Conservation (phyloP, 2,113 vertebrate species). For the Emydura subglobosa region DNA sequence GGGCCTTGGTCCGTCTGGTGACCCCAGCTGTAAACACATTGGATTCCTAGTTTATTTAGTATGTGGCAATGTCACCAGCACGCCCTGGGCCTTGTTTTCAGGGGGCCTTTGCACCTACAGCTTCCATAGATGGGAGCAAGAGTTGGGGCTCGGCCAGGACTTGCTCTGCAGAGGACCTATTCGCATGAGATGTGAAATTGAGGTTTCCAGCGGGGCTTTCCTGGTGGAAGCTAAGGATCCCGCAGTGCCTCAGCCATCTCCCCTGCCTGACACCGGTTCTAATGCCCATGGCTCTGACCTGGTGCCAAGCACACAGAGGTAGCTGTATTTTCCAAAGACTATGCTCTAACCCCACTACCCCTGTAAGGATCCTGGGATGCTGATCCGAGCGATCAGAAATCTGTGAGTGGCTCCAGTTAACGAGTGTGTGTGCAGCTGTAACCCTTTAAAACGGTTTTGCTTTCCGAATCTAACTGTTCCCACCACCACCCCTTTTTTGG, state of each 20-base stretch:
- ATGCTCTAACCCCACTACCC: background rate
- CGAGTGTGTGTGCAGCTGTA: background rate
- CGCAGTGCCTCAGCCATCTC: background rate
- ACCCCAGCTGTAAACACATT: background rate
- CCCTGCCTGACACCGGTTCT: too few relatives aligned
- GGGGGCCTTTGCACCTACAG: background rate
- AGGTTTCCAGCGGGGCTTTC: background rate
- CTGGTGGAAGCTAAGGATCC: background rate
- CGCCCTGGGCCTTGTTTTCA: background rate
- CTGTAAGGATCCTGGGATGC: background rate
- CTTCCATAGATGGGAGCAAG: background rate
- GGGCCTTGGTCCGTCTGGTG: background rate
- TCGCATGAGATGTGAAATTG: background rate
- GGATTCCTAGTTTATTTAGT: background rate
- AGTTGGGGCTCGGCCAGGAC: background rate
- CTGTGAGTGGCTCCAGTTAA: background rate
- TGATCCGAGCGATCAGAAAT: background rate
- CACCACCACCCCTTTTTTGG: background rate
- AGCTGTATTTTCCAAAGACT: background rate
- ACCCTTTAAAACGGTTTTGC: background rate
- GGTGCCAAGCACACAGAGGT: background rate
- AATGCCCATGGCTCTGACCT: background rate
- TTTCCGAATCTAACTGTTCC: fast-evolving
- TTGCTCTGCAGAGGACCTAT: background rate
- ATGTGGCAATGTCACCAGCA: background rate